A percentile compares a stretch with the other conserved stretches of the same genome.
phyloP scores from a whole-genome alignment of 30 jellyfish, hydroid and myxozoan genomes.

The Rhopilema esculentum region DNA sequence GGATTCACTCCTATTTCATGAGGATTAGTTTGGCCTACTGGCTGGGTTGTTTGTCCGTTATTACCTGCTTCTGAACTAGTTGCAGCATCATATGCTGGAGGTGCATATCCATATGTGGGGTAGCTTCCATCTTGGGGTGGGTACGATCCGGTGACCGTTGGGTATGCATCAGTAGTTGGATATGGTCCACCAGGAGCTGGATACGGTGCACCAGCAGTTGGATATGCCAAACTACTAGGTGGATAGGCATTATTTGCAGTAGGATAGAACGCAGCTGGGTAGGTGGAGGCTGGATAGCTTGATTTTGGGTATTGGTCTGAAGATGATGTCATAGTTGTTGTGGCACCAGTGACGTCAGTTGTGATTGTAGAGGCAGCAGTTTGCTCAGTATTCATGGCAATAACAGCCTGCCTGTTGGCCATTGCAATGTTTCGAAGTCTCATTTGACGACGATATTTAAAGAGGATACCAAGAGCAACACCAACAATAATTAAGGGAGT shows the following conservation, averaged over 20 bases:
- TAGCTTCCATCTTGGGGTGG: background rate
- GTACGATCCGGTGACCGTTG: background rate
- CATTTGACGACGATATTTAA: background rate
- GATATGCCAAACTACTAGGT: background rate
- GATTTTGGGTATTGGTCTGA: background rate
- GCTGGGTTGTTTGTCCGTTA: background rate
- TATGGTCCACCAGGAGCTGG: background rate
- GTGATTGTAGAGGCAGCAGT: background rate
- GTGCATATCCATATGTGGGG: too few relatives aligned
- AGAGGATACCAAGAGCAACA: background rate
- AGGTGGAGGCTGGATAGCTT: background rate
- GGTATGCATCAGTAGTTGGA: background rate
- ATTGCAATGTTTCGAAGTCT: background rate
- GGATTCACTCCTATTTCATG: too few relatives aligned
- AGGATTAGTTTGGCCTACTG: background rate
- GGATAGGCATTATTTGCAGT: background rate
- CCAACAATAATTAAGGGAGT: background rate
- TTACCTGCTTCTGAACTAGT: background rate
- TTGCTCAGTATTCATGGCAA: background rate
- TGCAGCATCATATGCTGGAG: background rate
- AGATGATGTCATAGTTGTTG: background rate
- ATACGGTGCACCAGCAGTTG: background rate
- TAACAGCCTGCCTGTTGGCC: background rate
- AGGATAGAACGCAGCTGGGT: background rate
- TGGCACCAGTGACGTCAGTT: too few relatives aligned